Percentiles rank a stretch among this genome's conserved stretches.
Evolutionary conservation across 2,797 vertebrate species (phyloP).

Genomic region (Spinus pinus): DNA sequence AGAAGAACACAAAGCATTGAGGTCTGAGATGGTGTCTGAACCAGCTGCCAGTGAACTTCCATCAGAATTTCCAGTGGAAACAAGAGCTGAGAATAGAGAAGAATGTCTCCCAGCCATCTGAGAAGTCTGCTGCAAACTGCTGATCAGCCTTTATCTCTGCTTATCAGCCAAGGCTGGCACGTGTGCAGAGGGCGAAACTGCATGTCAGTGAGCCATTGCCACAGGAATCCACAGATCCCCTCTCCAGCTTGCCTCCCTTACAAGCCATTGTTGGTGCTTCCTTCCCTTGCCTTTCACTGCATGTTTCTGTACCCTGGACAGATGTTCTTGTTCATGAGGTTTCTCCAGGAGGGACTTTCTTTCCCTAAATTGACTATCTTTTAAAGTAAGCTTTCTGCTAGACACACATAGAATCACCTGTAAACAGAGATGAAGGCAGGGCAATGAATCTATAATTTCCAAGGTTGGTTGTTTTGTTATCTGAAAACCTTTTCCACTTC

Average conservation of each 20-base stretch:
- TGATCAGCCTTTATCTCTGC: neutral
- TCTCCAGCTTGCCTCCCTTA: neutral
- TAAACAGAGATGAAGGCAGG: neutral
- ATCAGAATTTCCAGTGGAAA: neutral
- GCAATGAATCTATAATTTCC: neutral
- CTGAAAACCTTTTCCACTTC: neutral
- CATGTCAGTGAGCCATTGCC: neutral
- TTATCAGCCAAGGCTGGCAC: neutral
- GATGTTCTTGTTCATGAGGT: neutral
- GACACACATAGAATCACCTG: neutral
- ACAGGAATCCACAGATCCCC: neutral
- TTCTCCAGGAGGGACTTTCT: neutral
- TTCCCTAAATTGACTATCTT: neutral
- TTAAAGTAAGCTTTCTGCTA: neutral
- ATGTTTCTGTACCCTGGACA: neutral
- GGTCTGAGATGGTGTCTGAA: neutral
- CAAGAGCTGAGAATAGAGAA: neutral
- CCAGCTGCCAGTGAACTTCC: neutral
- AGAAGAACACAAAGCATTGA: neutral
- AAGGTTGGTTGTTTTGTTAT: neutral
- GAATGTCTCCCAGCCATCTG: neutral
- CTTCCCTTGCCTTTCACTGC: neutral
- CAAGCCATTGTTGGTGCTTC: neutral
- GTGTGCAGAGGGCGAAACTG: accelerated
- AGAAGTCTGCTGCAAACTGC: neutral